These are phyloP conservation scores for Xenopus borealis DNA, from an alignment of 2,113 vertebrate species.

Conservation along the genomic window DNA sequence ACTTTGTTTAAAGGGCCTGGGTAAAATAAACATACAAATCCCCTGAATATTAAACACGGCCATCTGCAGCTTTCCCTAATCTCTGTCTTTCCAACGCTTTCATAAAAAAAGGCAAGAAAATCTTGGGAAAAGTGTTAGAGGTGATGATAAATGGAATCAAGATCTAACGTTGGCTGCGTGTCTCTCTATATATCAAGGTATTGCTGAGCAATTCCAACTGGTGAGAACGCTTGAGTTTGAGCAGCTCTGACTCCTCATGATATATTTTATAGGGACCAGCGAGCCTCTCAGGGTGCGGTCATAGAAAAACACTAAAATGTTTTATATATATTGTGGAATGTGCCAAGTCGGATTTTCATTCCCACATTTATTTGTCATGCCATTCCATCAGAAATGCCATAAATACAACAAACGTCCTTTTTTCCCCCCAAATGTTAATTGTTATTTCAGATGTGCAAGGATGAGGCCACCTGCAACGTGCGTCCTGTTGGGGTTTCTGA, in stretches of 20 bases:
- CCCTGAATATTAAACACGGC: not conserved
- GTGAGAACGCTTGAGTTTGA: not conserved
- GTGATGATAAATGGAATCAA: constrained; percentile 28
- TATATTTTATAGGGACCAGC: constrained; percentile 5
- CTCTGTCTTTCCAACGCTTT: not conserved
- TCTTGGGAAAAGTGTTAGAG: constrained; percentile 19
- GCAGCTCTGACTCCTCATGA: not conserved
- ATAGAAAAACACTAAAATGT: not conserved
- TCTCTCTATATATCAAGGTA: constrained; percentile 3
- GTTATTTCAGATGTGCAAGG: too few relatives aligned
- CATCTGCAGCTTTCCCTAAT: constrained; percentile 22
- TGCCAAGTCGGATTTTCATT: too few relatives aligned
- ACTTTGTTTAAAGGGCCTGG: too few relatives aligned
- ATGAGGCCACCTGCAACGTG: too few relatives aligned
- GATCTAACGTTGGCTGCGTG: not conserved
- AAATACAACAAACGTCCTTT: too few relatives aligned
- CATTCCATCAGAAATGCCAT: too few relatives aligned
- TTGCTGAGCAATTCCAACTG: constrained; percentile 1
- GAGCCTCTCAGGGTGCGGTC: not conserved
- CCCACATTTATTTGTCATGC: too few relatives aligned
- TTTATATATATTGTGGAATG: too few relatives aligned
- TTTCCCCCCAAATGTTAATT: too few relatives aligned
- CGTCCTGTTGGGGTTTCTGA: too few relatives aligned
- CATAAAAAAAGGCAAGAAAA: not conserved
- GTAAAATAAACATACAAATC: too few relatives aligned